Evolutionary conservation across 2,888 invertebrate genomes (phyloP), one percentile per base, ranked within the genome.

Genomic region (Rhorus exstirpatorius): DNA sequence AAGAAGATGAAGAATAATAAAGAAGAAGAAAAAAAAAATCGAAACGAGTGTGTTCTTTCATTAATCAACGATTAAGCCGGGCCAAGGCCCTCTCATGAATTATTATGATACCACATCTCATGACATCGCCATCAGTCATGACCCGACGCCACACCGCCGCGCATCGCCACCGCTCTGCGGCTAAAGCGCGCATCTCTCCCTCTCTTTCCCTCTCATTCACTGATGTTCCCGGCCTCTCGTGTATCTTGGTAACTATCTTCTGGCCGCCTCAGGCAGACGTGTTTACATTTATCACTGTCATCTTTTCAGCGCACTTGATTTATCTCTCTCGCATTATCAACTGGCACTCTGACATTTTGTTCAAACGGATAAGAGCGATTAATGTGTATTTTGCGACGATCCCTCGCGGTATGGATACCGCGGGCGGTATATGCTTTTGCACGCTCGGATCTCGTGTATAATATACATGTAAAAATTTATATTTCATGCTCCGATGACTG

Each of bases 251-350:
- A 84, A 84, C 84, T 84, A 84, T 84, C 80, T 83, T 72, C 84
- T 83, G 83, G 85, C 82, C 82, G 87, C 85, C 85, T 86, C 75
- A 74, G 84, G 85, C 84, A 86, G 87, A 88, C 89, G 91, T 91
- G 91, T 91, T 91, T 90, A 90, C 92, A 92, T 92, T 92, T 92
- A 92, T 92, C 92, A 91, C 90, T 91, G 92, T 92, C 92, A 92
- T 92, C 92, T 92, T 92, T 92, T 92, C 92, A 92, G 88, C 92
- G 90, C 87, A 89, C 89, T 91, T 92, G 92, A 92, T 92, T 92
- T 92, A 92, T 92, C 91, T 90, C 85, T 87, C 86, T 86, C 86
- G 90, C 89, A 92, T 92, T 92, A 92, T 92, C 91, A 90, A 89
- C 90, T 91, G 92, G 90, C 92, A 92, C 90, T 91, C 92, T 92